A percentile compares a stretch with the other conserved stretches of the same genome.
Conservation (phyloP, 2,113 vertebrate genomes). For the Ceyx cyanopectus region DNA sequence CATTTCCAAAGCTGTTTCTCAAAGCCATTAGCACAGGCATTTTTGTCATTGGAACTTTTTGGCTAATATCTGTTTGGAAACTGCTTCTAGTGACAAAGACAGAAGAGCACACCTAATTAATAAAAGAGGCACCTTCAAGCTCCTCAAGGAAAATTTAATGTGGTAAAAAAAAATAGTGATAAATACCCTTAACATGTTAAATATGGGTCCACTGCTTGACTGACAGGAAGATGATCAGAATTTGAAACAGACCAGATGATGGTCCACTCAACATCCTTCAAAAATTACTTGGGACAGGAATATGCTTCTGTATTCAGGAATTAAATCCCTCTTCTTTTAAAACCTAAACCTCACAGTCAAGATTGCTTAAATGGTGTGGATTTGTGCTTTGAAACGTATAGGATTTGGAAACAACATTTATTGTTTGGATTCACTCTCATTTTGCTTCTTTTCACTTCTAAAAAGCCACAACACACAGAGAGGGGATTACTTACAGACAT, state of each 20-base stretch:
- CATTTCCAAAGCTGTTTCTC: not conserved
- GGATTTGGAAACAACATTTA: not conserved
- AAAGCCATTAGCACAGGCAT: not conserved
- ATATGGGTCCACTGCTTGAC: not conserved
- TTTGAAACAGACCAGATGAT: not conserved
- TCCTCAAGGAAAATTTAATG: not conserved
- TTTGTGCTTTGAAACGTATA: not conserved
- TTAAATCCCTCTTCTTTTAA: not conserved
- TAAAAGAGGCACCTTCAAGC: not conserved
- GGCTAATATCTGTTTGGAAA: rapidly evolving
- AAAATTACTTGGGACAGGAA: not conserved
- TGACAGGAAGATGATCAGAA: not conserved
- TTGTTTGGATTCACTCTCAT: not conserved
- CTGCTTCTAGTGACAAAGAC: not conserved
- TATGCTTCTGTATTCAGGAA: not conserved
- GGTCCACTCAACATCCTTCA: not conserved
- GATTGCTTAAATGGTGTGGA: not conserved
- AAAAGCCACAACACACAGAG: not conserved
- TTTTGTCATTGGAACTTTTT: not conserved
- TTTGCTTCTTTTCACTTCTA: not conserved
- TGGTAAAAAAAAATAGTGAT: rapidly evolving
- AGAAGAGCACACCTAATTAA: not conserved
- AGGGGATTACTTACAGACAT: not conserved
- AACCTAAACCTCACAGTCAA: not conserved
- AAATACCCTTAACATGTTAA: not conserved